phyloP scores from a whole-genome alignment of 2,888 invertebrate genomes.

The Morpho helenor region DNA sequence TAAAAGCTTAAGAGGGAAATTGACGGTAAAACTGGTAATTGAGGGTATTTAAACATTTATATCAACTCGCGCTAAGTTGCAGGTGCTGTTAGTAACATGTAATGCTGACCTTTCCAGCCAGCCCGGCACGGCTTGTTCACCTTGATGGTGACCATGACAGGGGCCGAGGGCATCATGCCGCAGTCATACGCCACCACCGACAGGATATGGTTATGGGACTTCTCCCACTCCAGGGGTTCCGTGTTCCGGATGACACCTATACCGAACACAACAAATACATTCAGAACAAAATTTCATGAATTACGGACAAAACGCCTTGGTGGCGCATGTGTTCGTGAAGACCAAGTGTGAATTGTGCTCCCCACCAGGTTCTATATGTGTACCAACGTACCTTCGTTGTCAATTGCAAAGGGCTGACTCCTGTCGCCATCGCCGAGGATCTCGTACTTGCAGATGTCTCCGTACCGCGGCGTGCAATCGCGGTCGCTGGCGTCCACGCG shows the following conservation, averaged over 20 bases:
- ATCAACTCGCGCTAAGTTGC: neutral
- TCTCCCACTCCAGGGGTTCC: constrained; percentile 94
- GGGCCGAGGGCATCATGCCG: constrained; percentile 95
- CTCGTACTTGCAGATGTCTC: constrained; percentile 98
- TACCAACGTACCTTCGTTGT: constrained; percentile 86
- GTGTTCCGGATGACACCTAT: constrained; percentile 93
- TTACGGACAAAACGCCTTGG: too few relatives aligned
- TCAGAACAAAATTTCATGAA: too few relatives aligned
- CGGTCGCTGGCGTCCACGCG: constrained; percentile 95
- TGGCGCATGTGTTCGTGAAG: too few relatives aligned
- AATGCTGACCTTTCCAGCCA: constrained; percentile 85
- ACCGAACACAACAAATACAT: neutral
- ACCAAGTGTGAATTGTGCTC: too few relatives aligned
- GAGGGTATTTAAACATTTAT: neutral
- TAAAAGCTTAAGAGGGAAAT: too few relatives aligned
- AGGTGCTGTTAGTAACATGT: constrained; percentile 5
- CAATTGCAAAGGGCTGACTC: constrained; percentile 90
- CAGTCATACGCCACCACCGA: constrained; percentile 98
- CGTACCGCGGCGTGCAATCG: constrained; percentile 96
- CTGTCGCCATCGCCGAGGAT: constrained; percentile 83
- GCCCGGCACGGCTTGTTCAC: constrained; percentile 89
- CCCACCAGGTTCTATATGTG: too few relatives aligned
- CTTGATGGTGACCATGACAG: constrained; percentile 97
- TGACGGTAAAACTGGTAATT: too few relatives aligned
- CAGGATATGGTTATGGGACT: constrained; percentile 96